Percentiles rank a stretch among this genome's conserved stretches.
phyloP scores from a whole-genome alignment of 2,888 invertebrate species.

The Ptychoptera contaminata region DNA sequence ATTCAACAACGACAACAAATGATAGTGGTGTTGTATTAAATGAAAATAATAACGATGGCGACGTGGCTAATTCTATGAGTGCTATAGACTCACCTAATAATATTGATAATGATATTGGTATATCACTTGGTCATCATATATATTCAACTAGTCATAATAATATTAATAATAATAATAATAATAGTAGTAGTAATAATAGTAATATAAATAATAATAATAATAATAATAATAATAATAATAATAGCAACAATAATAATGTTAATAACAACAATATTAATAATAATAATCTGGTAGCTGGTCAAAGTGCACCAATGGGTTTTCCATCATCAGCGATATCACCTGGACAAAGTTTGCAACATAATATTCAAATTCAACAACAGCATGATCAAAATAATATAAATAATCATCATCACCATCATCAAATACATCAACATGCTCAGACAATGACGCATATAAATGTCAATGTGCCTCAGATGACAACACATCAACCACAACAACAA shows the following conservation, averaged over 20 bases:
- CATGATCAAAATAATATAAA: background rate
- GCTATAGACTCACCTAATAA: constrained; percentile 1
- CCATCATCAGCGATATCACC: constrained; percentile 15
- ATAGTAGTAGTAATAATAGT: no score
- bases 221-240: background rate
- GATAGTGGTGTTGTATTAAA: constrained; percentile 13
- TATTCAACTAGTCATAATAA: no score
- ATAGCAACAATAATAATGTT: no score
- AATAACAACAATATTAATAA: background rate
- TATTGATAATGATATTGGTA: background rate
- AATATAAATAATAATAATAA: no score
- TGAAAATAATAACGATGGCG: constrained; percentile 22
- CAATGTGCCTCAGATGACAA: constrained; percentile 7
- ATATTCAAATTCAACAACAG: constrained; percentile 11
- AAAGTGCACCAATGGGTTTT: no score
- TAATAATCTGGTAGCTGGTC: no score
- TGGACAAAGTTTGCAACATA: constrained; percentile 18
- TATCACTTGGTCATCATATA: constrained; percentile 16
- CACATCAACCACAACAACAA: constrained; percentile 29
- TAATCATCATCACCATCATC: constrained; percentile 20
- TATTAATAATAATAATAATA: no score
- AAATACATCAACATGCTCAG: constrained; percentile 24
- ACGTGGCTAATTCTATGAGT: constrained; percentile 15
- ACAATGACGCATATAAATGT: no score
- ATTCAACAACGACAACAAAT: constrained; percentile 13